These are phyloP conservation scores for Bothrops jararaca DNA, from an alignment of 2,113 vertebrate species.

Conservation along the genomic window DNA sequence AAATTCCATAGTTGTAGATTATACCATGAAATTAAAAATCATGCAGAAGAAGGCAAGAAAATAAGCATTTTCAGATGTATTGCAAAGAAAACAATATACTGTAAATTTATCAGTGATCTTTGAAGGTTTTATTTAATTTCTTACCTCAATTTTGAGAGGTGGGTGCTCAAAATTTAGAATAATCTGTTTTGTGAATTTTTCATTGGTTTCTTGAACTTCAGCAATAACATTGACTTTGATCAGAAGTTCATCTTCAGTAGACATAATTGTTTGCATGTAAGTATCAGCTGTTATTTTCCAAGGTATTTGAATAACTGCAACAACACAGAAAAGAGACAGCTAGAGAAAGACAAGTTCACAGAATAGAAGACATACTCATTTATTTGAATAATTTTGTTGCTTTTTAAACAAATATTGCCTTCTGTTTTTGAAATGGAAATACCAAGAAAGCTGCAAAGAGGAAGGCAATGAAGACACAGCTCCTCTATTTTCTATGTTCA, in stretches of 20 bases:
- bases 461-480: not conserved
- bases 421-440: not conserved
- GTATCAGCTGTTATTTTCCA: constrained; percentile 35
- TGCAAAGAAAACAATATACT: not conserved
- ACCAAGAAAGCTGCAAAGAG: not conserved
- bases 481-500: not conserved
- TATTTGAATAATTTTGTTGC: not conserved
- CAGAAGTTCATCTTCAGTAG: constrained; percentile 46
- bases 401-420: not conserved
- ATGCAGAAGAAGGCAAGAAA: not conserved
- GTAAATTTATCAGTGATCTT: not conserved
- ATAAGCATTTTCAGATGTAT: not conserved
- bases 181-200: constrained; percentile 51
- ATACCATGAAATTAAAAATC: not conserved
- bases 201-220: constrained; percentile 2
- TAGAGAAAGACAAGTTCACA: not conserved
- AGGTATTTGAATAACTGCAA: constrained; percentile 51
- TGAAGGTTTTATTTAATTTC: not conserved
- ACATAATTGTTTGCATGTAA: constrained; percentile 36
- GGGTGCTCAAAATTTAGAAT: constrained; percentile 56
- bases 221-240: constrained; percentile 49
- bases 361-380: rapidly evolving
- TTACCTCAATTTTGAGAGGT: constrained; percentile 65
- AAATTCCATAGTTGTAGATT: not conserved
- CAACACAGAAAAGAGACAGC: not conserved